Base-by-base conservation (phyloP, 2,113 vertebrate genomes). In the Herpailurus yagouaroundi region DNA sequence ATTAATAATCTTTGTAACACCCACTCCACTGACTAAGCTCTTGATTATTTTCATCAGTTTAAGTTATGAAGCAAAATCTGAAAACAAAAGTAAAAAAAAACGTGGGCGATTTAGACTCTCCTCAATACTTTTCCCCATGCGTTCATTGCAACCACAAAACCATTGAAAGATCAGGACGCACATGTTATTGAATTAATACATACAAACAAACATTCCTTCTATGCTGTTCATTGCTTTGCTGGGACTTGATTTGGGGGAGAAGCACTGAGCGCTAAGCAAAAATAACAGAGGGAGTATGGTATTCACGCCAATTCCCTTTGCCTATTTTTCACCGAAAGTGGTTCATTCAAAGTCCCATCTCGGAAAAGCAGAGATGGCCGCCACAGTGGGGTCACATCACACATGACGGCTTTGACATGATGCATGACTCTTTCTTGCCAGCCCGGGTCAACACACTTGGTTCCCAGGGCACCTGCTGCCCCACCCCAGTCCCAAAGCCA, bases 61-160 rank as follows among this genome's bases (percentile, higher is more conserved):
- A 64, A 83, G 89, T 68, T 84, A 93, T 74, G 41, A 33, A 95
- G 13, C 25, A 87, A 93, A 71, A 52, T 83, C n/a, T 87, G 74
- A 95, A 91, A 79, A 41, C 4, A 48, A 91, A 91, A 88, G 12
- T 80, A 41, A 48, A 15, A 41, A 74, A 79, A 68, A 31, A 5
- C 50, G 6, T 57, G 33, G 7, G 7, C 27, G 69, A 63, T 57
- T 91, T 69, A 76, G 41, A 86, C 87, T 74, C 11, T 57, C 29
- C 38, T 91, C 1, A 7, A 33, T 85, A 23, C 4, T 68, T 89
- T 89, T 18, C 6, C 33, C 36, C 50, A 33, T 45, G 31, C 48
- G 55, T 83, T 95, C 81, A 89, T 11, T 92, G 29, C 27, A 95
- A 60, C 38, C 48, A 48, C 80, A 88, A 95, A 96, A 89, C 63